Base-by-base conservation (phyloP, 1,140 invertebrate genomes). In the Pararge aegeria region DNA sequence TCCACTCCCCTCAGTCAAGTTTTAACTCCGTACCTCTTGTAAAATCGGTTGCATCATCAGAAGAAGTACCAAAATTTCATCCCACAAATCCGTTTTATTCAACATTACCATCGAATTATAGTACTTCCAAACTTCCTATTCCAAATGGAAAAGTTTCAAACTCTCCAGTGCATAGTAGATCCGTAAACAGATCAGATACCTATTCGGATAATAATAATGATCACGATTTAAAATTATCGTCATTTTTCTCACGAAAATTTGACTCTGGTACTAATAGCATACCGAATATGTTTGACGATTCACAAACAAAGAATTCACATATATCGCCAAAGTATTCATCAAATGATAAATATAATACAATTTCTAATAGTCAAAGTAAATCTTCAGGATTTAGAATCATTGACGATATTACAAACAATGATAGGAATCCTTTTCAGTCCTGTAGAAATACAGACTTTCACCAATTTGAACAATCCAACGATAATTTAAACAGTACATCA, bases 51-150 rank as follows among this genome's bases (percentile, higher is more conserved):
- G 64, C 68, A 16, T 50, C 70, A 21, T 64, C 56, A 15, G 80
- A 80, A 50, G 82, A 85, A 61, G 72, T 73, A 19, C 58, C 71
- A 13, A 80, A 74, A 68, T 78, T 89, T 62, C 83, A 89, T 61
- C 87, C 83, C 27, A 87, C 87, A 24, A 89, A 89, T 66, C 87
- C 87, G 37, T 89, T 89, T 74, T 88, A 87, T 67, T 86, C 85
- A 44, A 87, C 85, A 55, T 72, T 88, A 66, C 83, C 82, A 37
- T 87, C 80, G 71, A 76, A 87, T 62, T 75, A 80, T 30, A 87
- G 73, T 78, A 55, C 75, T 80, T 89, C 87, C 61, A 87, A 79
- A 80, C 67, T 90, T 53, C 87, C 85, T 6, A 73, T 90, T 62
- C 84, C 87, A 54, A 88, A 86, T 44, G 79, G 81, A 29, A 79